Conservation (phyloP, 1,140 invertebrate genomes). For the Elymnias hypermnestra region DNA sequence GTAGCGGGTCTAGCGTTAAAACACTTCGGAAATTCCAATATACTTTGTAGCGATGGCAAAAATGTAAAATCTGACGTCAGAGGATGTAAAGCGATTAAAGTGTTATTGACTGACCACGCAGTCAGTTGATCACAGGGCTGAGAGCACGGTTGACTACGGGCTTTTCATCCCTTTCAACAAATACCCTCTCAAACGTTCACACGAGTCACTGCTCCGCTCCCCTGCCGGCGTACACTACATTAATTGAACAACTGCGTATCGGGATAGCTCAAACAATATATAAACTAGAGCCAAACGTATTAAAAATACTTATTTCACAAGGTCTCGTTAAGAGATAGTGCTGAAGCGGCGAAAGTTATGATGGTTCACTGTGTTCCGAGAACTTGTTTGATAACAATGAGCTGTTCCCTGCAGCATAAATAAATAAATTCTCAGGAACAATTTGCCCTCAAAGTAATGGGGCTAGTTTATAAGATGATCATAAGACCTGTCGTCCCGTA, state of each 20-base stretch:
- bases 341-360: too few species aligned
- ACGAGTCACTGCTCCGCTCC: slow-evolving; percentile 49
- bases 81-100: slow-evolving; percentile 18
- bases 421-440: too few species aligned
- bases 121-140: slow-evolving; percentile 45
- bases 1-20: too few species aligned
- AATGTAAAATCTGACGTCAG: not conserved
- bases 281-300: not conserved
- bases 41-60: not conserved
- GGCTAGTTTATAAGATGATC: too few species aligned
- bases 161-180: slow-evolving; percentile 44
- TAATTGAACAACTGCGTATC: slow-evolving; percentile 25
- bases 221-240: slow-evolving; percentile 29
- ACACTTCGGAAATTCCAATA: not conserved
- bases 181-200: slow-evolving; percentile 43
- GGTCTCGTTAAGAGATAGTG: too few species aligned
- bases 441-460: too few species aligned
- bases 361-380: too few species aligned
- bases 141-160: slow-evolving; percentile 44
- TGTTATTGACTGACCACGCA: slow-evolving; percentile 45
- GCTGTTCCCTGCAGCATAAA: too few species aligned
- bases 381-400: too few species aligned
- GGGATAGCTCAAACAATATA: slow-evolving; percentile 1
- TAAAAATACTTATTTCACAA: too few species aligned
- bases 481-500: too few species aligned